These are phyloP conservation scores for Pelobates fuscus DNA, from an alignment of 2,113 vertebrate species.

Conservation along the genomic window DNA sequence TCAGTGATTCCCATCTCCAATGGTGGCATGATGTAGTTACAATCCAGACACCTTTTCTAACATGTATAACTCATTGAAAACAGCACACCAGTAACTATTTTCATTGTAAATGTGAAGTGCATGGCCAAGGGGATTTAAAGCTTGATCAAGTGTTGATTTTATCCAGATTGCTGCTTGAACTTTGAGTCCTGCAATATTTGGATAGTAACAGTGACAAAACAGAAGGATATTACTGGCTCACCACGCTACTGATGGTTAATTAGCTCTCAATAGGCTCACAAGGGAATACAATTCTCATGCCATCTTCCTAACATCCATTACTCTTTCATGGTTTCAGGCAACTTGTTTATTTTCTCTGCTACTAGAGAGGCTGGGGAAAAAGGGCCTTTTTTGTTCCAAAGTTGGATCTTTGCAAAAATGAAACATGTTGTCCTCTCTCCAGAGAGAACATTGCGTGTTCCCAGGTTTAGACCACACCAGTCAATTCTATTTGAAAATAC, in stretches of 20 bases:
- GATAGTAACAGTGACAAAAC: background rate
- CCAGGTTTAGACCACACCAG: background rate
- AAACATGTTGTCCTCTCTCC: background rate
- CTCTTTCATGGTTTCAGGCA: background rate
- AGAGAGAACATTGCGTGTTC: background rate
- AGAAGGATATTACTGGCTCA: background rate
- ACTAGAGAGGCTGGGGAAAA: background rate
- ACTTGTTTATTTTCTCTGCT: background rate
- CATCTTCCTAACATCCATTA: background rate
- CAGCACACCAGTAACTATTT: no score
- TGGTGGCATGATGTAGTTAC: no score
- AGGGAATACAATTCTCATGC: background rate
- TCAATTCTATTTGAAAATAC: no score
- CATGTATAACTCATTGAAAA: no score
- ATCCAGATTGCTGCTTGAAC: background rate
- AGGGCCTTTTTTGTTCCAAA: background rate
- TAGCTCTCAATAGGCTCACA: background rate
- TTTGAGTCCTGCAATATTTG: background rate
- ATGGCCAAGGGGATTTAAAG: background rate
- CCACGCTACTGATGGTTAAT: background rate
- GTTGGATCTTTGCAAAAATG: background rate
- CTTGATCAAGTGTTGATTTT: background rate
- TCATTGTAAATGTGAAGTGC: no score
- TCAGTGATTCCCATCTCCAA: no score
- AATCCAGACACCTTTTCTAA: no score